Conservation (phyloP, 1,140 invertebrate species). For the Thalassaphorura encarpata region DNA sequence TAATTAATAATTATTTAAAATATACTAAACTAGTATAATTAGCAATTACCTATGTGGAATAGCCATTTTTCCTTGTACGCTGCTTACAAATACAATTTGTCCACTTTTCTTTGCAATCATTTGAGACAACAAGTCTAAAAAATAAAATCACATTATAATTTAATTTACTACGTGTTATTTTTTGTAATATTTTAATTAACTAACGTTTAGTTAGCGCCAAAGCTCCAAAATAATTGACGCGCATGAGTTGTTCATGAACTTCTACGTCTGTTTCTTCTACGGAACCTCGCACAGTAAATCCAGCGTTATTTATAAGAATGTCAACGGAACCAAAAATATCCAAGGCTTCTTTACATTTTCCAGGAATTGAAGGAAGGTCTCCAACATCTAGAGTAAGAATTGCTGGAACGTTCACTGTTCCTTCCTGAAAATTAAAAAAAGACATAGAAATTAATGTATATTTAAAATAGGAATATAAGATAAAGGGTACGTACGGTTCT, state of each 20-base stretch:
- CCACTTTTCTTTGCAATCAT: conserved; percentile 71
- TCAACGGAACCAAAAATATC: conserved; percentile 64
- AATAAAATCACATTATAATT: conserved; percentile 29
- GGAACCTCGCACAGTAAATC: conserved; percentile 69
- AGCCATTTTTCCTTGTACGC: conserved; percentile 81
- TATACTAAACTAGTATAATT: too few relatives aligned
- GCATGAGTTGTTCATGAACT: conserved; percentile 82
- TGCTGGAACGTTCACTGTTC: conserved; percentile 56
- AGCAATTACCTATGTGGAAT: conserved; percentile 69
- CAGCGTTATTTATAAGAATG: conserved; percentile 87
- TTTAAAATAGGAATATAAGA: not conserved
- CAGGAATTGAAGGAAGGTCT: conserved; percentile 53
- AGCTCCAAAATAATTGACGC: conserved; percentile 88
- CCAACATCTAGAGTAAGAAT: conserved; percentile 66
- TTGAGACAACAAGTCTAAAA: conserved; percentile 62
- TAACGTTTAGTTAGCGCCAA: conserved; percentile 83
- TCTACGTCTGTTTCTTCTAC: conserved; percentile 65
- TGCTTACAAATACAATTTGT: conserved; percentile 83
- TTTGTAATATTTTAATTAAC: not conserved
- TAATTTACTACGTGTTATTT: not conserved
- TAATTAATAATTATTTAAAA: too few relatives aligned
- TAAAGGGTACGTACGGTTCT: conserved; percentile 11
- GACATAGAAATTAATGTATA: not conserved
- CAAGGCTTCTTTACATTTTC: conserved; percentile 54
- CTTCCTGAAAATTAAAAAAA: conserved; percentile 12